These are phyloP conservation scores for Strix aluco DNA, from an alignment of 2,113 vertebrate genomes.

Conservation along the genomic window DNA sequence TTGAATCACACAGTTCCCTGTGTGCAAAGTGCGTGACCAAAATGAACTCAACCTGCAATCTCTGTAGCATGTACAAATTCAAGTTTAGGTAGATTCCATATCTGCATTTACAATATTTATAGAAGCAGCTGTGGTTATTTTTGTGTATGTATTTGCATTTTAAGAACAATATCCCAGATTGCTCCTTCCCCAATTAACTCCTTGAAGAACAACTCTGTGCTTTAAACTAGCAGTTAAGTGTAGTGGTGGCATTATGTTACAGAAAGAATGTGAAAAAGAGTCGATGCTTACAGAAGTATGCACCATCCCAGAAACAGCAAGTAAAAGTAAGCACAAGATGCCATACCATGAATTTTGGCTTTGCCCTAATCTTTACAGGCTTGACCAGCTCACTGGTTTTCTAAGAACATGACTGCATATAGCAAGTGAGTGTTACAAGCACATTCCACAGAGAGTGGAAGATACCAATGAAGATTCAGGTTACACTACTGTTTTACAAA, in stretches of 20 bases:
- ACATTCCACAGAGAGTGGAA: not conserved
- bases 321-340: not conserved
- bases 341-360: not conserved
- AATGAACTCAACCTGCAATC: not conserved
- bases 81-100: not conserved
- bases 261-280: not conserved
- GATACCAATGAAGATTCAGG: not conserved
- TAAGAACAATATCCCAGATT: not conserved
- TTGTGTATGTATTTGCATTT: not conserved
- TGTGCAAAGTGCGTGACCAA: not conserved
- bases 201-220: not conserved
- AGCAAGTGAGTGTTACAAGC: not conserved
- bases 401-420: not conserved
- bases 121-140: not conserved
- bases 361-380: not conserved
- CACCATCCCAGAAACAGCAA: not conserved
- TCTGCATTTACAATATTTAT: not conserved
- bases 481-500: not conserved
- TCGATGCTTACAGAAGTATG: not conserved
- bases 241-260: not conserved
- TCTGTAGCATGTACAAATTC: not conserved
- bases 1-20: not conserved
- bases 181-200: not conserved
- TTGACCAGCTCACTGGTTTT: not conserved
- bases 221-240: not conserved